Conservation (phyloP, 2,797 vertebrate species). For the Lepilemur ruficaudatus region DNA sequence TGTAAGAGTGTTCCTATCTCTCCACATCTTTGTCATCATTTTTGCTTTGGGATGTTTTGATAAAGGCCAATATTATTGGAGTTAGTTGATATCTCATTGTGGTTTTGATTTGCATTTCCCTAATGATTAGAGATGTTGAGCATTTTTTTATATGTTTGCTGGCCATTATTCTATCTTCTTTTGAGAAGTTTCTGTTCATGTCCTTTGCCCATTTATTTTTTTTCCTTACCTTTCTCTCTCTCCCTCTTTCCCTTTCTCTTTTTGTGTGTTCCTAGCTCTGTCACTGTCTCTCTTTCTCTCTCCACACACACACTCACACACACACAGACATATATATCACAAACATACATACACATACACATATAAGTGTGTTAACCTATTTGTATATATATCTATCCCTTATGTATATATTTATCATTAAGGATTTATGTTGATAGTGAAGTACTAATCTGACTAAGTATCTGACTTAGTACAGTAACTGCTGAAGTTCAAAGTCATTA, state of each 20-base stretch:
- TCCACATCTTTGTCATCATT: no score
- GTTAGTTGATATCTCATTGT: no score
- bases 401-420: not conserved
- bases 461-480: not conserved
- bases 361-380: not conserved
- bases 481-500: conserved; percentile 39
- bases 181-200: no score
- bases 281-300: not conserved
- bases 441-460: conserved; percentile 2
- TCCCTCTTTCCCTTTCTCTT: not conserved
- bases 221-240: not conserved
- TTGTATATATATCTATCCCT: not conserved
- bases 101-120: no score
- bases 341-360: not conserved
- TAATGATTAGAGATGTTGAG: no score
- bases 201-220: no score
- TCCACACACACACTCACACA: fast-evolving
- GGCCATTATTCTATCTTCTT: no score
- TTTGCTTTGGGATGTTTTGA: no score
- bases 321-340: not conserved
- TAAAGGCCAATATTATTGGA: no score
- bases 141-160: no score
- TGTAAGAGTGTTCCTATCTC: no score
- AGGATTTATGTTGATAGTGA: not conserved
- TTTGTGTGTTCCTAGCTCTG: not conserved